A percentile compares a stretch with the other conserved stretches of the same genome.
Evolutionary conservation across 2,888 invertebrate genomes (phyloP).

Genomic region (Rotaria magnacalcarata): DNA sequence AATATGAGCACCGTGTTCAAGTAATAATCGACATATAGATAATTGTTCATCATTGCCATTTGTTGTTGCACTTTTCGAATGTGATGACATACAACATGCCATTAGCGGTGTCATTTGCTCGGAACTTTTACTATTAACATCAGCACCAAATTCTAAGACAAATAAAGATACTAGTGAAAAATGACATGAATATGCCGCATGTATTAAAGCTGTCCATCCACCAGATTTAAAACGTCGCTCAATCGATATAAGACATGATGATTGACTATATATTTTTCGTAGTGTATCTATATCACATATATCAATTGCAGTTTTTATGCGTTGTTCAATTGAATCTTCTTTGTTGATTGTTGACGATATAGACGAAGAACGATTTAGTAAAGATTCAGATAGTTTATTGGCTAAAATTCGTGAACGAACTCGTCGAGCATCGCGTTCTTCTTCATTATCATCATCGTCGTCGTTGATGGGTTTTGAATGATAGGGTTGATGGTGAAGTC

Average conservation of each 20-base stretch:
- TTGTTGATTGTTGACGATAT: neutral
- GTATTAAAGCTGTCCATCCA: neutral
- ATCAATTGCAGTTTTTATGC: constrained; percentile 13
- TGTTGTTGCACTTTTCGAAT: neutral
- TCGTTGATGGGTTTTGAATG: neutral
- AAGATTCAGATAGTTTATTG: constrained; percentile 28
- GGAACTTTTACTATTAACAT: neutral
- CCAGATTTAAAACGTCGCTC: constrained; percentile 24
- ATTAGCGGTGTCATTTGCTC: neutral
- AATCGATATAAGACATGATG: neutral
- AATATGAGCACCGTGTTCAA: constrained; percentile 15
- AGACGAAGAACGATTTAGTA: neutral
- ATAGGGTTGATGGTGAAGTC: constrained; percentile 9
- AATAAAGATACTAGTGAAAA: neutral
- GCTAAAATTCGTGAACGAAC: constrained; percentile 19
- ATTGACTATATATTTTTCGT: neutral
- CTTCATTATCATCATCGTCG: constrained; percentile 15
- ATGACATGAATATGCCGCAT: constrained; percentile 2
- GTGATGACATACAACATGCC: constrained; percentile 33
- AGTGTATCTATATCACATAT: neutral
- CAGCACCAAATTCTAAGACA: neutral
- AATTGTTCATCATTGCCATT: neutral
- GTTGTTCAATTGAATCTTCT: constrained; percentile 30
- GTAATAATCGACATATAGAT: neutral
- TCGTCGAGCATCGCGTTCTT: constrained; percentile 23